These are phyloP conservation scores for Notiomystis cincta DNA, from an alignment of 2,113 vertebrate species.

Conservation along the genomic window DNA sequence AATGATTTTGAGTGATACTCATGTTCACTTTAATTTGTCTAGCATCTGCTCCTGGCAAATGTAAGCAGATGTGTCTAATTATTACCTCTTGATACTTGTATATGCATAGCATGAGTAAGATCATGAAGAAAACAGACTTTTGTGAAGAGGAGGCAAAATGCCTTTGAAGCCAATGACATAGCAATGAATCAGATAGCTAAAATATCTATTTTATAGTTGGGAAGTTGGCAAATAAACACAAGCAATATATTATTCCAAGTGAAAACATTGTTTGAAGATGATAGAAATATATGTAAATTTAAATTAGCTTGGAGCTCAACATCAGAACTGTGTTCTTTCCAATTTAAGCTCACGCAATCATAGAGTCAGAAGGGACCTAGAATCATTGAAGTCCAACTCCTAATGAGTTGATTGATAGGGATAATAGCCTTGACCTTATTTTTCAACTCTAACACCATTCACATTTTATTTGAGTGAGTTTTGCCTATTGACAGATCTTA, in stretches of 20 bases:
- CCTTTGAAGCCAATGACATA: neutral
- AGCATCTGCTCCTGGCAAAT: constrained; percentile 67
- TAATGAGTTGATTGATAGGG: neutral
- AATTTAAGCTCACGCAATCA: neutral
- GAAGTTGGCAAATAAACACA: constrained; percentile 47
- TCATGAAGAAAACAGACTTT: constrained; percentile 2
- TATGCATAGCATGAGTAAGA: neutral
- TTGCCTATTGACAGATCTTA: neutral
- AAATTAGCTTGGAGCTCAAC: neutral
- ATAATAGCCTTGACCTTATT: neutral
- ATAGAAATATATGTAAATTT: neutral
- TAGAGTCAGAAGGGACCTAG: neutral
- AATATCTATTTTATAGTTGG: neutral
- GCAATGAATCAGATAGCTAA: neutral
- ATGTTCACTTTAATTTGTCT: constrained; percentile 60
- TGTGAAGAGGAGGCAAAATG: constrained; percentile 19
- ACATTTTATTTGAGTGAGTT: neutral
- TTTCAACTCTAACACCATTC: neutral
- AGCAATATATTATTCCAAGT: neutral
- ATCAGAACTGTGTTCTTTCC: neutral
- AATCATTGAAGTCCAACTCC: neutral
- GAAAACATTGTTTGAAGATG: neutral
- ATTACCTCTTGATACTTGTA: constrained; percentile 39
- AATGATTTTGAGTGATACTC: constrained; percentile 39
- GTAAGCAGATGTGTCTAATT: constrained; percentile 70